Evolutionary conservation across 2,888 invertebrate species (phyloP).

Genomic region (Hypena proboscidalis): DNA sequence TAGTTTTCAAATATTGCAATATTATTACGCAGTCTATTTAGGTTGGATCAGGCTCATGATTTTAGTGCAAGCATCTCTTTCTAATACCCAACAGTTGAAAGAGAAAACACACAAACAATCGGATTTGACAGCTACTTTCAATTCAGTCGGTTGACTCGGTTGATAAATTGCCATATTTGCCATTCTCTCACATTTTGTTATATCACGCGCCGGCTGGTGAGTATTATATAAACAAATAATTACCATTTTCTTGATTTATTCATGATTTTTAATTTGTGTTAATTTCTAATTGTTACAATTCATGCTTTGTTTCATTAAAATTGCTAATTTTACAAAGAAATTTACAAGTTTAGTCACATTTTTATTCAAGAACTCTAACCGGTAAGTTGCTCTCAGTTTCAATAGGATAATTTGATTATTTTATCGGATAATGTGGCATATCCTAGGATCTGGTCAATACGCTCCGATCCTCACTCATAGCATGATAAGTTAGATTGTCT

Average conservation of each 20-base stretch:
- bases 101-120: neutral
- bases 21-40: neutral
- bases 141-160: neutral
- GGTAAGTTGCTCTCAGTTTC: constrained; percentile 15
- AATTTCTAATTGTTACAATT: neutral
- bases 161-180: no score
- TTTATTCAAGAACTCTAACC: constrained; percentile 4
- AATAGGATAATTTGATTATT: constrained; percentile 6
- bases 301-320: constrained; percentile 1
- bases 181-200: neutral
- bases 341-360: constrained; percentile 3
- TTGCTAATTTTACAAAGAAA: constrained; percentile 4
- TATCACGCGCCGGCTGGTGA: constrained; percentile 6
- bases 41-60: neutral
- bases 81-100: neutral
- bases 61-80: constrained; percentile 13
- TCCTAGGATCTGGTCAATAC: no score
- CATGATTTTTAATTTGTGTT: constrained; percentile 4
- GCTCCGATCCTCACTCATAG: no score
- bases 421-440: neutral
- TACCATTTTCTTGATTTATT: no score
- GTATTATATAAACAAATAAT: no score
- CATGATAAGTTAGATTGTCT: no score
- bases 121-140: neutral
- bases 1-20: neutral